A percentile compares a stretch with the other conserved stretches of the same genome.
These are phyloP conservation scores for Moxostoma hubbsi DNA, from an alignment of 2,797 vertebrate species.

Conservation along the genomic window DNA sequence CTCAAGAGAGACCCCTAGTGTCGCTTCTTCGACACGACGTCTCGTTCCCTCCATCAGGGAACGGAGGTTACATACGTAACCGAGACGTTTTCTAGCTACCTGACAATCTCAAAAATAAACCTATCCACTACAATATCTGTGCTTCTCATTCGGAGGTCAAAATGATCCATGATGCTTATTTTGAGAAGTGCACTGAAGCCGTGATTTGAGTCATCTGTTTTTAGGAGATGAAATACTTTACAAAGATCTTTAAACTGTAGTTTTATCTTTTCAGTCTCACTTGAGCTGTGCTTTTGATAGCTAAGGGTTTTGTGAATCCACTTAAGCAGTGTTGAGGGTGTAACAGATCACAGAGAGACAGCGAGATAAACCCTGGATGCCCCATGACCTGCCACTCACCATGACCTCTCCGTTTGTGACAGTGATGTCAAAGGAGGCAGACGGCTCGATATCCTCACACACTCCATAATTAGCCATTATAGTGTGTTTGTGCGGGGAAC, in stretches of 20 bases:
- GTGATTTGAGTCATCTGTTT: neutral
- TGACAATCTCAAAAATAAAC: too few relatives aligned
- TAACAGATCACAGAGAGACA: conserved; percentile 65
- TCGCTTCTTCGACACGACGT: too few relatives aligned
- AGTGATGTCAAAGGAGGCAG: conserved; percentile 55
- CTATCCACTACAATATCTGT: too few relatives aligned
- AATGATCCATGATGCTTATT: too few relatives aligned
- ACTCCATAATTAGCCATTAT: conserved; percentile 85
- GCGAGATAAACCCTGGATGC: conserved; percentile 72
- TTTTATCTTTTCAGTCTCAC: conserved; percentile 14
- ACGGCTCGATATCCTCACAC: conserved; percentile 72
- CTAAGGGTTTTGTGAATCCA: conserved; percentile 25
- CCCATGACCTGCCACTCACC: conserved; percentile 41
- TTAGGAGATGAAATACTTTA: neutral
- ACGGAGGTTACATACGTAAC: too few relatives aligned
- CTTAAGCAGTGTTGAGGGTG: conserved; percentile 40
- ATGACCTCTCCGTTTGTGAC: conserved; percentile 73
- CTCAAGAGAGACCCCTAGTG: too few relatives aligned
- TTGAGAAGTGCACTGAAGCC: too few relatives aligned
- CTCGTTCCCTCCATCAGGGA: too few relatives aligned
- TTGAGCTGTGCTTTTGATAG: conserved; percentile 40
- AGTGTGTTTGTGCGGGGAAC: conserved; percentile 75
- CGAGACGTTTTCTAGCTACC: too few relatives aligned
- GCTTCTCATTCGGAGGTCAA: neutral
- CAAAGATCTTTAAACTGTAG: conserved; percentile 27